Evolutionary conservation across 2,888 invertebrate species (phyloP), one percentile per base, ranked within the genome.

Genomic region (Cheiracanthium punctorium): DNA sequence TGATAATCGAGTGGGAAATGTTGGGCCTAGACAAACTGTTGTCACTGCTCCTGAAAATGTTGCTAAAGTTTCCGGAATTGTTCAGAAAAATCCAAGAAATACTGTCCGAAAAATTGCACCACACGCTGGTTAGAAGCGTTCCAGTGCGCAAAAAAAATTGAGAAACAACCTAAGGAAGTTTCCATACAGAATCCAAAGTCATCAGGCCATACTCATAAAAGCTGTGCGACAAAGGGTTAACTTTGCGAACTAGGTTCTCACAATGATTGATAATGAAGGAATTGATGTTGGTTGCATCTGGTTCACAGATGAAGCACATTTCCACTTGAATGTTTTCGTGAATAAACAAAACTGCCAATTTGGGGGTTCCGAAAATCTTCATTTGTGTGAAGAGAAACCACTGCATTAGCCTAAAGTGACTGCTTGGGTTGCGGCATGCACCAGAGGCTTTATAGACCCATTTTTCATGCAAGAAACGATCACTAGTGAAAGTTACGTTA

Each of bases 361-460:
- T 72, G 41, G 72, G 72, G 41, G 41, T 41, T 72, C 72, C 72
- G n/a, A n/a, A n/a, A n/a, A n/a, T n/a, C n/a, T n/a, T n/a, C n/a
- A n/a, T n/a, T n/a, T n/a, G n/a, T n/a, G n/a, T n/a, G n/a, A n/a
- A n/a, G n/a, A n/a, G n/a, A n/a, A n/a, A n/a, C n/a, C n/a, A n/a
- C n/a, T n/a, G 67, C 67, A 67, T 67, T 70, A 0, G 30, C 32
- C 33, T n/a, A 70, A 70, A 70, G 7, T 70, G 14, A 70, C 32
- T 70, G 33, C 4, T 70, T 30, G n/a, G 70, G 32, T 5, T 20
- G 28, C 24, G 17, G 65, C 12, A 65, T 65, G 65, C 65, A 65
- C 24, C 65, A 65, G 65, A 65, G 65, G 70, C 10, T 1, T 5
- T 70, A 70, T 32, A 32, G 24, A 4, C 70, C 70, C 33, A 32